phyloP scores from a whole-genome alignment of 2,113 vertebrate species.

The Potamarius usumacintae region DNA sequence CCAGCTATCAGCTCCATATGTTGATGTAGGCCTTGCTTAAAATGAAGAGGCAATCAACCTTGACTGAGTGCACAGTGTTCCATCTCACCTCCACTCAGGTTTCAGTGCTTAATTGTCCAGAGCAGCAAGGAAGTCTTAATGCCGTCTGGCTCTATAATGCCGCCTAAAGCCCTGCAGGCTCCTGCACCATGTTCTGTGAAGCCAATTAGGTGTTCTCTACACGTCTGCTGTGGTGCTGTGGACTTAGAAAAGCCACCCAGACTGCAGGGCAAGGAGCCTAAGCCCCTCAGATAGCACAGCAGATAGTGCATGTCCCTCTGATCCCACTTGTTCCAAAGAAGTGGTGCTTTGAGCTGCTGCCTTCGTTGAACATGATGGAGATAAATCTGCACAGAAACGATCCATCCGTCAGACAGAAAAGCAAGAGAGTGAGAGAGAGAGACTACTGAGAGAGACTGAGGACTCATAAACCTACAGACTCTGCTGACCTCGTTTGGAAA shows the following conservation, averaged over 20 bases:
- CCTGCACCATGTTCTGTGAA: conserved; percentile 41
- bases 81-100: not conserved
- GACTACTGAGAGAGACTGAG: not conserved
- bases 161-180: conserved; percentile 55
- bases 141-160: conserved; percentile 7
- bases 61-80: conserved; percentile 1
- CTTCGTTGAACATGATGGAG: conserved; percentile 27
- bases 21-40: not conserved
- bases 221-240: not conserved
- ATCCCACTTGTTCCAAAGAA: conserved; percentile 39
- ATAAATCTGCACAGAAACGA: conserved; percentile 45
- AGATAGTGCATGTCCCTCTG: conserved; percentile 32
- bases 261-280: conserved; percentile 17
- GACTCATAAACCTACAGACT: conserved; percentile 27
- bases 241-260: conserved; percentile 35
- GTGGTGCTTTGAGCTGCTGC: conserved; percentile 13
- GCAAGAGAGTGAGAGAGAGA: not conserved
- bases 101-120: not conserved
- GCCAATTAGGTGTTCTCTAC: conserved; percentile 40
- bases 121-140: not conserved
- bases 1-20: not conserved
- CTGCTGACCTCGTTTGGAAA: conserved; percentile 18
- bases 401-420: conserved; percentile 44
- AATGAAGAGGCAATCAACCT: conserved; percentile 22
- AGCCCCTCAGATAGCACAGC: conserved; percentile 29